phyloP scores from a whole-genome alignment of 2,113 vertebrate genomes.

The Rhipidura dahli region DNA sequence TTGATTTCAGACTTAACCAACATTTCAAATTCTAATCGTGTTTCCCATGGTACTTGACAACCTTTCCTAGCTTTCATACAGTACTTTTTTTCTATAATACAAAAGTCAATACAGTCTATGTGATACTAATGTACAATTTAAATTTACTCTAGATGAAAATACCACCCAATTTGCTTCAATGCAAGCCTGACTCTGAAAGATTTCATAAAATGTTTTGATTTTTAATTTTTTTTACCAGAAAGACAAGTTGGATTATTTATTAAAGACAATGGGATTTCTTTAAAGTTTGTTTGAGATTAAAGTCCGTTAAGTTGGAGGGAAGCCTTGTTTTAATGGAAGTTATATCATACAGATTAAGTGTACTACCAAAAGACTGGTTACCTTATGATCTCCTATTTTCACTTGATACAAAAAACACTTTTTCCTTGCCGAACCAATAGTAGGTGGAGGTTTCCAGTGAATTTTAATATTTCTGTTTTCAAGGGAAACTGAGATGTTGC shows the following conservation, averaged over 20 bases:
- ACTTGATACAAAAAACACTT: conserved; percentile 66
- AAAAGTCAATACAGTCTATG: not conserved
- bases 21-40: not conserved
- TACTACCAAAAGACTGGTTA: not conserved
- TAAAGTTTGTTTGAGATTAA: not conserved
- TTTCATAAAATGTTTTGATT: not conserved
- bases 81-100: not conserved
- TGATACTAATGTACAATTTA: not conserved
- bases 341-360: not conserved
- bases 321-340: not conserved
- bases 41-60: not conserved
- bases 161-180: not conserved
- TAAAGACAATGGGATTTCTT: not conserved
- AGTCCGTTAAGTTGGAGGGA: not conserved
- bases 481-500: conserved; percentile 41
- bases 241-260: not conserved
- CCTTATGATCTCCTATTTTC: conserved; percentile 38
- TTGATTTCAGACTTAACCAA: not conserved
- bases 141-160: not conserved
- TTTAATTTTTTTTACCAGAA: not conserved
- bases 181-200: not conserved
- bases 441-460: conserved; percentile 51
- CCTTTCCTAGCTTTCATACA: not conserved
- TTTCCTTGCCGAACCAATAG: not conserved
- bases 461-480: conserved; percentile 49